These are phyloP conservation scores for Clarias platycephalus DNA, from an alignment of 2,797 vertebrate genomes.

Conservation along the genomic window DNA sequence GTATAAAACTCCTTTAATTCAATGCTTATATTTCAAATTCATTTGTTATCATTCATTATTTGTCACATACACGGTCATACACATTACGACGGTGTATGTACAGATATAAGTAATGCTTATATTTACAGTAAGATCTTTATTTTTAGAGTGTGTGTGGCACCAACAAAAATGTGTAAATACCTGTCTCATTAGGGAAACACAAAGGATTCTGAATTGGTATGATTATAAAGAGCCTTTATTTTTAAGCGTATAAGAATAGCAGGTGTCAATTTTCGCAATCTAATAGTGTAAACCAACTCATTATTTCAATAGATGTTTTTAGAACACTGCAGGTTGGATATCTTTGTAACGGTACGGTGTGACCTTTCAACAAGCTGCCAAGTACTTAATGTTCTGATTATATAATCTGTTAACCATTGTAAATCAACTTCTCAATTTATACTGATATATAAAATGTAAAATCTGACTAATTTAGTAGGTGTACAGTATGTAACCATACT, in stretches of 20 bases:
- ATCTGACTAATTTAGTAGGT: background rate
- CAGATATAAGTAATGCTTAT: no score
- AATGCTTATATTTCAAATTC: no score
- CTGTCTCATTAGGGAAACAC: background rate
- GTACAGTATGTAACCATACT: background rate
- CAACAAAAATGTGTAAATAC: background rate
- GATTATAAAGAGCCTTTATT: background rate
- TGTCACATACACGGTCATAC: no score
- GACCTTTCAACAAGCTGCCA: background rate
- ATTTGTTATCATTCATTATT: no score
- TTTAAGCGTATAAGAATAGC: background rate
- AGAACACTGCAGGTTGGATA: no score
- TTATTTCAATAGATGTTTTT: background rate
- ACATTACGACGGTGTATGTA: no score
- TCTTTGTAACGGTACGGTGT: background rate
- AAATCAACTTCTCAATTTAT: background rate
- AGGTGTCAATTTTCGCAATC: background rate
- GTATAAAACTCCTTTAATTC: background rate
- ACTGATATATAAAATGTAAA: background rate
- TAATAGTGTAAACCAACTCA: background rate
- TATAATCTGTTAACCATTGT: background rate
- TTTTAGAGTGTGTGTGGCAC: background rate
- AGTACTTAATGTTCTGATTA: background rate
- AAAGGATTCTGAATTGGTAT: background rate
- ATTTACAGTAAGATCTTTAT: background rate